Percentiles rank a stretch among this genome's conserved stretches.
Conservation (phyloP, 2,113 vertebrate species). For the Aldabrachelys gigantea region DNA sequence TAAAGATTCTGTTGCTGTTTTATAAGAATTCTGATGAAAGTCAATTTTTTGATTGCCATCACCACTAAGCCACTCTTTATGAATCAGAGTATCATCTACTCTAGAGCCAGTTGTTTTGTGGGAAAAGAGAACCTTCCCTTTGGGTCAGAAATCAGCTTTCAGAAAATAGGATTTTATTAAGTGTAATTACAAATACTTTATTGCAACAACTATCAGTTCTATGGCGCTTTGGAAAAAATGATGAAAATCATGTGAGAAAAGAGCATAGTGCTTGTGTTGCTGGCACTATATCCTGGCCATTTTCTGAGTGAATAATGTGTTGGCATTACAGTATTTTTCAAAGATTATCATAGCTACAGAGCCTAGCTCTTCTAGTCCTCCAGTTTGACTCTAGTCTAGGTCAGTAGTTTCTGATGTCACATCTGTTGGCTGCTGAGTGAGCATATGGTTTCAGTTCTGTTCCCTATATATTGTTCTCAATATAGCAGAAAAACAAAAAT, state of each 20-base stretch:
- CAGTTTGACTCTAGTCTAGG: background rate
- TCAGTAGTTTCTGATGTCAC: fast-evolving
- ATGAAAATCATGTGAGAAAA: background rate
- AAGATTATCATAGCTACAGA: background rate
- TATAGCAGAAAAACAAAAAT: background rate
- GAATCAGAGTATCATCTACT: background rate
- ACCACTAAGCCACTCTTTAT: conserved; percentile 39
- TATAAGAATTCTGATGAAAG: conserved; percentile 61
- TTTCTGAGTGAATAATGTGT: background rate
- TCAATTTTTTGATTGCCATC: background rate
- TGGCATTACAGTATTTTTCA: background rate
- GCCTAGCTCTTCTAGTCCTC: background rate
- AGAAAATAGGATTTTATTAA: conserved; percentile 43
- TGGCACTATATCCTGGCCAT: background rate
- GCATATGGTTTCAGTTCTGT: fast-evolving
- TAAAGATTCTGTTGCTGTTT: conserved; percentile 43
- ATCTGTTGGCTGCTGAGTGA: background rate
- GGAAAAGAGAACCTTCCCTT: background rate
- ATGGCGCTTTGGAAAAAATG: background rate
- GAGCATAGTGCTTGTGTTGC: background rate
- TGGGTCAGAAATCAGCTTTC: conserved; percentile 27
- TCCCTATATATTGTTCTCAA: background rate
- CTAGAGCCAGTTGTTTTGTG: background rate
- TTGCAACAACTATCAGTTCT: background rate
- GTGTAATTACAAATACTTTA: background rate